Percentiles rank a stretch among this genome's conserved stretches.
Conservation (phyloP, 2,797 vertebrate genomes). For the Sebastes minor region DNA sequence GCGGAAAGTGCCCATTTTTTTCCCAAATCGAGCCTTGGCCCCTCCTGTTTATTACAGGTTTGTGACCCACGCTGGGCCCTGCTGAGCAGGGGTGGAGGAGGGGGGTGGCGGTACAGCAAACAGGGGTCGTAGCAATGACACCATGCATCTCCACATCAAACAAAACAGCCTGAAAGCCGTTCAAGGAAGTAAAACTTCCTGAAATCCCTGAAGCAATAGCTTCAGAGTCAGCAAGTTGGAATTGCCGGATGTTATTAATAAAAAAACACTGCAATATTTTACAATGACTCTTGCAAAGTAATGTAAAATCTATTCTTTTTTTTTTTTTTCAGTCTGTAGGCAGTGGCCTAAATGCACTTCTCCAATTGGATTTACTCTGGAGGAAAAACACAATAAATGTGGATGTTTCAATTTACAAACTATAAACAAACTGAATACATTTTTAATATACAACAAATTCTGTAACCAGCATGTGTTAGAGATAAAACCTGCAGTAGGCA, state of each 20-base stretch:
- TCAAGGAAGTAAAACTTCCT: slow-evolving; percentile 60
- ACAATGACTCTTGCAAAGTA: slow-evolving; percentile 7
- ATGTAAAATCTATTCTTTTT: neutral
- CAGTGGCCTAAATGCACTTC: neutral
- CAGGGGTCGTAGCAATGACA: slow-evolving; percentile 85
- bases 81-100: slow-evolving; percentile 70
- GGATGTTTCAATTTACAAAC: neutral
- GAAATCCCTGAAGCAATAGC: slow-evolving; percentile 31
- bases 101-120: slow-evolving; percentile 66
- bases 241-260: slow-evolving; percentile 34
- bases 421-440: neutral
- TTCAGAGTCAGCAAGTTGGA: slow-evolving; percentile 30
- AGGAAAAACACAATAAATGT: neutral
- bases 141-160: slow-evolving; percentile 72
- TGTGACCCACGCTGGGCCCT: slow-evolving; percentile 81
- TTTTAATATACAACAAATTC: neutral
- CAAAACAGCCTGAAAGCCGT: slow-evolving; percentile 67
- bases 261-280: slow-evolving; percentile 13
- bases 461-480: neutral
- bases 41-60: slow-evolving; percentile 87
- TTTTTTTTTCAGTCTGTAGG: neutral
- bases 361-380: neutral
- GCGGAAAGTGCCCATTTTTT: slow-evolving; percentile 79
- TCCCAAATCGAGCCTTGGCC: slow-evolving; percentile 76
- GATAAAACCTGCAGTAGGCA: neutral